A percentile compares a stretch with the other conserved stretches of the same genome.
phyloP scores from a whole-genome alignment of 2,888 invertebrate genomes.

The Tricholauxania praeusta region DNA sequence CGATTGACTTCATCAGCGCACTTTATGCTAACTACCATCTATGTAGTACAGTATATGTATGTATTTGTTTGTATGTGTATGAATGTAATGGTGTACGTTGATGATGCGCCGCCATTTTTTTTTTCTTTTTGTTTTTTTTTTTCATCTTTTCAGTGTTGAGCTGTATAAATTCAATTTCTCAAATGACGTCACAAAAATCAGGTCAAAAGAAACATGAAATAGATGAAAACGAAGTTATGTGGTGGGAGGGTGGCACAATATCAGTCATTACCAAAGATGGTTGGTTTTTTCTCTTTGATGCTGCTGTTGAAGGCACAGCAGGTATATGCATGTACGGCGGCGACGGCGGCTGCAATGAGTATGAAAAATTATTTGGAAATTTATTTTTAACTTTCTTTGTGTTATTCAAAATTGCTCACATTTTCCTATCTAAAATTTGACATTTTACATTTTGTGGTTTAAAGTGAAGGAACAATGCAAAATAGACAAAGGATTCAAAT shows the following conservation, averaged over 20 bases:
- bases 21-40: not conserved
- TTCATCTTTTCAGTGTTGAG: slow-evolving; percentile 4
- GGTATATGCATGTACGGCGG: not conserved
- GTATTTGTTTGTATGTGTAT: slow-evolving; percentile 44
- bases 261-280: slow-evolving; percentile 16
- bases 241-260: slow-evolving; percentile 4
- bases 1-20: not conserved
- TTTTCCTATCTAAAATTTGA: no score
- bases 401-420: not conserved
- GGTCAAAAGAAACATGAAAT: slow-evolving; percentile 49
- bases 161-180: slow-evolving; percentile 42
- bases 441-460: no score
- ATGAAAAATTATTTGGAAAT: not conserved
- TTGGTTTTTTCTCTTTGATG: not conserved
- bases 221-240: no score
- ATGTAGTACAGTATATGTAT: not conserved
- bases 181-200: slow-evolving; percentile 61
- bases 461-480: no score
- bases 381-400: not conserved
- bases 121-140: slow-evolving; percentile 16
- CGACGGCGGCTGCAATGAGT: not conserved
- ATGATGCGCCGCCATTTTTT: slow-evolving; percentile 19
- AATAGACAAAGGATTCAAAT: no score
- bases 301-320: not conserved
- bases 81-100: slow-evolving; percentile 20